phyloP scores from a whole-genome alignment of 2,113 vertebrate genomes.

The Oreochromis tanganicae region DNA sequence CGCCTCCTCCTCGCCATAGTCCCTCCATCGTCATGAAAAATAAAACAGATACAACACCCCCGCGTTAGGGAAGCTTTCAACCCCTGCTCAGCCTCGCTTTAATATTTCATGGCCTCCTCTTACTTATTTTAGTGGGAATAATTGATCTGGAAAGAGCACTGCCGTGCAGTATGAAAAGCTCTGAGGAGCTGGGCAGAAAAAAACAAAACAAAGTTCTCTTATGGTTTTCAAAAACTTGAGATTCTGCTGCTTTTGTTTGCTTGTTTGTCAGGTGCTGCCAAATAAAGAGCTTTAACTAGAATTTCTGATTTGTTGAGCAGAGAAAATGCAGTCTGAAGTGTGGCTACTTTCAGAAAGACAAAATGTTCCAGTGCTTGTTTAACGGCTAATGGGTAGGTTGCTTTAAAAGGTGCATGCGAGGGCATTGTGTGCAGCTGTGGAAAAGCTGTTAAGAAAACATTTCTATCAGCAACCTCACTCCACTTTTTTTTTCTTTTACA shows the following conservation, averaged over 20 bases:
- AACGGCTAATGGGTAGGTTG: neutral
- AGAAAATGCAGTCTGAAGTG: neutral
- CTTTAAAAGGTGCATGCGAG: neutral
- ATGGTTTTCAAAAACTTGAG: neutral
- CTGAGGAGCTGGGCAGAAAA: neutral
- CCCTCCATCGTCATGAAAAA: slow-evolving; percentile 68
- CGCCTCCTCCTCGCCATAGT: slow-evolving; percentile 13
- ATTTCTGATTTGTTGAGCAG: neutral
- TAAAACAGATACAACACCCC: slow-evolving; percentile 69
- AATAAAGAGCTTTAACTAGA: neutral
- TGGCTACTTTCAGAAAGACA: neutral
- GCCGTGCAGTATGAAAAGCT: slow-evolving; percentile 33
- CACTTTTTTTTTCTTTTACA: neutral
- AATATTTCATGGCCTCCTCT: slow-evolving; percentile 69
- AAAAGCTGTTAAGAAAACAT: neutral
- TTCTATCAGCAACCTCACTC: neutral
- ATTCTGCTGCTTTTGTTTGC: neutral
- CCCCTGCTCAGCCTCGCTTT: slow-evolving; percentile 48
- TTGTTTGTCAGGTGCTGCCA: neutral
- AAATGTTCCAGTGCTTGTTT: slow-evolving; percentile 23
- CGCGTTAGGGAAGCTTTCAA: slow-evolving; percentile 65
- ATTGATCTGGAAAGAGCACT: slow-evolving; percentile 68
- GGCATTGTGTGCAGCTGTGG: neutral
- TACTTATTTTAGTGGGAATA: slow-evolving; percentile 72
- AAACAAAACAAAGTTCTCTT: neutral